Evolutionary conservation across 1,140 invertebrate species (phyloP).

Genomic region (Campoletis sonorensis): DNA sequence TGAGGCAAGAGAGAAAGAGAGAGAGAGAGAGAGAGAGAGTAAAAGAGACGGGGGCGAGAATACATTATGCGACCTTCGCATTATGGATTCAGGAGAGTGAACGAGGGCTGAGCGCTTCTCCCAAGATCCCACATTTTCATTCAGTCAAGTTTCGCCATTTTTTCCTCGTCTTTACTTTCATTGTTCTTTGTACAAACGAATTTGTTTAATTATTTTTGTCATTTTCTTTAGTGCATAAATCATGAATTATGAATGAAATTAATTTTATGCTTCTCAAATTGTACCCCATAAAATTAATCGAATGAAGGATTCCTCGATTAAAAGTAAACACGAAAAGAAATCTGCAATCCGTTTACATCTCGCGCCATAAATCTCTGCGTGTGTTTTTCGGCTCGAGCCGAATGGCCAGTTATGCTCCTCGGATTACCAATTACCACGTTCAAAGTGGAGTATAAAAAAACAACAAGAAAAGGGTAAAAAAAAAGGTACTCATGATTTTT

Average conservation of each 20-base stretch:
- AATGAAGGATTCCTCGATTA: too few species aligned
- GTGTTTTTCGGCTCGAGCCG: too few species aligned
- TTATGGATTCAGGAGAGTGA: slow-evolving; percentile 55
- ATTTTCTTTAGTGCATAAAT: neutral
- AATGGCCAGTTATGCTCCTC: neutral
- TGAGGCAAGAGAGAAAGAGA: neutral
- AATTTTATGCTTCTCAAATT: too few species aligned
- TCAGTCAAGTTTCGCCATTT: slow-evolving; percentile 1
- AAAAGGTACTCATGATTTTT: slow-evolving; percentile 50
- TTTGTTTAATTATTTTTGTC: too few species aligned
- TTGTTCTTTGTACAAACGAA: neutral
- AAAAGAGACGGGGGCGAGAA: slow-evolving; percentile 31
- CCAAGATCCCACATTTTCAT: slow-evolving; percentile 3
- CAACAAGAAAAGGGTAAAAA: neutral
- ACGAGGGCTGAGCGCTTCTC: slow-evolving; percentile 26
- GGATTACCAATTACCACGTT: slow-evolving; percentile 7
- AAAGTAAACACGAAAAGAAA: too few species aligned
- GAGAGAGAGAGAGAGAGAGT: slow-evolving; percentile 2
- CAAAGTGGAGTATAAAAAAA: neutral
- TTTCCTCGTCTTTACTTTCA: neutral
- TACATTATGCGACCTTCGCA: slow-evolving; percentile 57
- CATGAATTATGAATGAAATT: too few species aligned
- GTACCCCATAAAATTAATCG: too few species aligned
- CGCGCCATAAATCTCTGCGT: too few species aligned
- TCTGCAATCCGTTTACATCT: too few species aligned